Evolutionary conservation across 2,888 invertebrate genomes (phyloP).

Genomic region (Xylota sylvarum): DNA sequence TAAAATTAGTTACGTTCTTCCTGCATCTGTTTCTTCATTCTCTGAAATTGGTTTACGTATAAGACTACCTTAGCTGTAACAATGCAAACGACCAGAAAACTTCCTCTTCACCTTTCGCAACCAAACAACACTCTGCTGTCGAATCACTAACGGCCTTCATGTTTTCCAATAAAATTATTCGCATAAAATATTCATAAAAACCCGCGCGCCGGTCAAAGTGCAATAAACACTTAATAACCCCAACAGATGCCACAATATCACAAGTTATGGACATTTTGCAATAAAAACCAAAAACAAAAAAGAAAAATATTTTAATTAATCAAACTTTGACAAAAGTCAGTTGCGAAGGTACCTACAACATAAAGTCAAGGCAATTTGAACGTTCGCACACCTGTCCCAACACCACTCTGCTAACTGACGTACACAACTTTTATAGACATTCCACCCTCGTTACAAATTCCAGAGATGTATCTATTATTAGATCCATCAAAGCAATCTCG

Average conservation of each 20-base stretch:
- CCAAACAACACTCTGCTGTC: no score
- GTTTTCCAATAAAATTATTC: neutral
- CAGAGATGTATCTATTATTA: constrained; percentile 10
- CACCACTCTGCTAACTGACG: neutral
- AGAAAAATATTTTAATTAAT: constrained; percentile 4
- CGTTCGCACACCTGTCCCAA: constrained; percentile 4
- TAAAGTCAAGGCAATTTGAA: neutral
- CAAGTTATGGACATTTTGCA: constrained; percentile 1
- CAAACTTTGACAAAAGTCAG: neutral
- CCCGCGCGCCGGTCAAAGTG: neutral
- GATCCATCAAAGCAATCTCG: constrained; percentile 4
- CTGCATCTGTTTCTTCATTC: no score
- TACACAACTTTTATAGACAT: constrained; percentile 11
- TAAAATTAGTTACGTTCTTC: no score
- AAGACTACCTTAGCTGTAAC: no score
- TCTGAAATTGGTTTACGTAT: no score
- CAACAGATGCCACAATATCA: neutral
- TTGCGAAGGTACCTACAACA: no score
- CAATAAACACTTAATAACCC: constrained; percentile 6
- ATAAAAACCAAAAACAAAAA: neutral
- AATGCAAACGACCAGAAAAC: no score
- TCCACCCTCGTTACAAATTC: constrained; percentile 20
- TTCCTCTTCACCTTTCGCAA: no score
- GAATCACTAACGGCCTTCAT: no score
- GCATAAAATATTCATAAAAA: constrained; percentile 10